phyloP scores from a whole-genome alignment of 2,888 invertebrate species.

The Agelastica alni region DNA sequence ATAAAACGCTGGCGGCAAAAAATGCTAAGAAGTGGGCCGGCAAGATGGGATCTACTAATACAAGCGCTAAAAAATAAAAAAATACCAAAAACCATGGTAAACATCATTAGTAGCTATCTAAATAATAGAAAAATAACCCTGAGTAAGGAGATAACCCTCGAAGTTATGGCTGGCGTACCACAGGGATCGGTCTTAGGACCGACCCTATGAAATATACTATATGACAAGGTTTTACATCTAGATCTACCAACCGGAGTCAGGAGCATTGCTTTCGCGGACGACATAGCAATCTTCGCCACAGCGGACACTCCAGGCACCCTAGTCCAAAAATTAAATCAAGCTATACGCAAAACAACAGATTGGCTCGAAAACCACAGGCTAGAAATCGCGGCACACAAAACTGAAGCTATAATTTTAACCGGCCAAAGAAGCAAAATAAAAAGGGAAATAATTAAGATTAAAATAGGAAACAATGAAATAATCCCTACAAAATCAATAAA shows the following conservation, averaged over 20 bases:
- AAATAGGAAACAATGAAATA: too few relatives aligned
- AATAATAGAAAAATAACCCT: slow-evolving; percentile 1
- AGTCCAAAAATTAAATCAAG: not conserved
- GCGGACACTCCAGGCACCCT: not conserved
- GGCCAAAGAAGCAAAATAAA: not conserved
- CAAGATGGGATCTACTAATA: not conserved
- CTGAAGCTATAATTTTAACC: not conserved
- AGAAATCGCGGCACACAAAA: not conserved
- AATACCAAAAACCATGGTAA: slow-evolving; percentile 1
- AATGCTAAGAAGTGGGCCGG: too few relatives aligned
- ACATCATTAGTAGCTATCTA: not conserved
- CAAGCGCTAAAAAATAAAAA: not conserved
- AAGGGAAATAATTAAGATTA: not conserved
- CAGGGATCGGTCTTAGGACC: not conserved
- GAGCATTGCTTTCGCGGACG: not conserved
- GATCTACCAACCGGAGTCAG: not conserved
- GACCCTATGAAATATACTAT: not conserved
- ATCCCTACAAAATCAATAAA: too few relatives aligned
- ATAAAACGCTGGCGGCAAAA: too few relatives aligned
- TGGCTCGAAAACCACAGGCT: not conserved
- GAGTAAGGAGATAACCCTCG: too few relatives aligned
- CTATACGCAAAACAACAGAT: not conserved
- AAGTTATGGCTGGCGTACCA: not conserved
- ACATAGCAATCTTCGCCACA: not conserved
- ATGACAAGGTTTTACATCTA: not conserved